Conservation (phyloP, 2,888 invertebrate genomes). For the Tachystola acroxantha region DNA sequence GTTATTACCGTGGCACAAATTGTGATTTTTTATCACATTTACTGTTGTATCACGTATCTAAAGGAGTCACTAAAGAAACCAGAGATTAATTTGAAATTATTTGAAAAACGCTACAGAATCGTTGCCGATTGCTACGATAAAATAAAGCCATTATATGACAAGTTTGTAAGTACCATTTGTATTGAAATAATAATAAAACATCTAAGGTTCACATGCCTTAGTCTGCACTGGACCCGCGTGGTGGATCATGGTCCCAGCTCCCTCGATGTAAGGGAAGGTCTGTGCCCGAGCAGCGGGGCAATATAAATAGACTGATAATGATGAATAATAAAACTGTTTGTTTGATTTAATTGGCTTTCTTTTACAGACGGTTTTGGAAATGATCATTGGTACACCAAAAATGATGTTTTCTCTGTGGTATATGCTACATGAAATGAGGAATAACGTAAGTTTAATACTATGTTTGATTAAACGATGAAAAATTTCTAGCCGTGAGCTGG, state of each 20-base stretch:
- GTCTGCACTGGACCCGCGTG: too few species aligned
- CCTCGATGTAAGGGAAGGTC: too few species aligned
- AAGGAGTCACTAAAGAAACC: background rate
- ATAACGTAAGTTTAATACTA: conserved; percentile 5
- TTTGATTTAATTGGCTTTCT: too few species aligned
- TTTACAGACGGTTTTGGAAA: conserved; percentile 6
- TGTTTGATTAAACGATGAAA: too few species aligned
- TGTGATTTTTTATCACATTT: background rate
- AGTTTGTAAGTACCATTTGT: background rate
- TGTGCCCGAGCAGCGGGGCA: too few species aligned
- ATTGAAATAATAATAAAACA: background rate
- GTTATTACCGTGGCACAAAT: background rate
- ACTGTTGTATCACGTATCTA: background rate
- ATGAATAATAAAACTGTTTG: too few species aligned
- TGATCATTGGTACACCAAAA: conserved; percentile 5
- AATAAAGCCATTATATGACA: background rate
- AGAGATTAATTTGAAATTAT: background rate
- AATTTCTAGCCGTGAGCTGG: too few species aligned
- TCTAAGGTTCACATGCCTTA: background rate
- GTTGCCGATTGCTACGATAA: background rate
- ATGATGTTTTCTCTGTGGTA: conserved; percentile 6
- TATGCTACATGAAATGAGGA: conserved; percentile 1
- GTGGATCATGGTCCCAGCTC: too few species aligned
- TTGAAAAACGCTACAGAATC: background rate
- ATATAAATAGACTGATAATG: too few species aligned